Percentiles rank a stretch among this genome's conserved stretches.
phyloP scores from a whole-genome alignment of 2,888 invertebrate species.

The Limnephilus rhombicus region DNA sequence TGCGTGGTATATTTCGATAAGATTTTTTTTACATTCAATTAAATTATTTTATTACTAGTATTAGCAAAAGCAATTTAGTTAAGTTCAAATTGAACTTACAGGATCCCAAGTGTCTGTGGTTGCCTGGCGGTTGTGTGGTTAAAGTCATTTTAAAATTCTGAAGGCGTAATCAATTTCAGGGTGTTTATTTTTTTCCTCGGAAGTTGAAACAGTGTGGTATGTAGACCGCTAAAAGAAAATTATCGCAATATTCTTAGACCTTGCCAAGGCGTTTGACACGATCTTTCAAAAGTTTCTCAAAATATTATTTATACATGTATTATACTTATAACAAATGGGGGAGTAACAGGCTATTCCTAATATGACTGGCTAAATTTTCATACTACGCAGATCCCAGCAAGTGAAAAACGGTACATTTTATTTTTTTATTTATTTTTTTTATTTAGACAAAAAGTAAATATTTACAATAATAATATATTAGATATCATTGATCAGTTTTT shows the following conservation, averaged over 20 bases:
- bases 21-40: neutral
- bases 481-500: too few species aligned
- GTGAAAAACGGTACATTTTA: too few species aligned
- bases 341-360: too few species aligned
- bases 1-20: neutral
- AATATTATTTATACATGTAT: too few species aligned
- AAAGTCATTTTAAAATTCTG: neutral
- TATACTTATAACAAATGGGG: too few species aligned
- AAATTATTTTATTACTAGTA: neutral
- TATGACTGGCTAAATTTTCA: too few species aligned
- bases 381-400: too few species aligned
- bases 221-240: neutral
- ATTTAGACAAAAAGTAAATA: too few species aligned
- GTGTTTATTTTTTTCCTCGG: neutral
- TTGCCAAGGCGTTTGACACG: too few species aligned
- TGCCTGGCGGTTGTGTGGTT: neutral
- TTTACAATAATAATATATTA: too few species aligned
- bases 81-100: neutral
- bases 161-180: neutral
- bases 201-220: neutral
- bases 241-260: neutral
- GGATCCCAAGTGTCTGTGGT: neutral
- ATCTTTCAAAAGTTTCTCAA: too few species aligned
- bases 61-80: neutral
- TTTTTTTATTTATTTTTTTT: too few species aligned